Percentiles rank a stretch among this genome's conserved stretches.
Evolutionary conservation across 1,140 invertebrate species (phyloP).

Genomic region (Drosophila sucinea): DNA sequence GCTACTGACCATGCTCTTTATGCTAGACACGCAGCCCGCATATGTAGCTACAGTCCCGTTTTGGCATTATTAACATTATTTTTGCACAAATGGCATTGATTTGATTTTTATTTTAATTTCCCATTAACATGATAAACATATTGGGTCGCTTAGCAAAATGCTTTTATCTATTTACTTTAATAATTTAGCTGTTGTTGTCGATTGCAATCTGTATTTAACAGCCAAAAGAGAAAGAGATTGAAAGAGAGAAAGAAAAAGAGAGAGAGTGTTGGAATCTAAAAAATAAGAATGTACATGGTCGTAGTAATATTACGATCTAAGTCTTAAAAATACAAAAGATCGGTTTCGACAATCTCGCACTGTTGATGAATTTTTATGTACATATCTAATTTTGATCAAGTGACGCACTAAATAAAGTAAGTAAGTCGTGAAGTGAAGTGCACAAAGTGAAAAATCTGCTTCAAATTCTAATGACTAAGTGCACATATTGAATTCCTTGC

Average conservation of each 20-base stretch:
- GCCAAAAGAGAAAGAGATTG: neutral
- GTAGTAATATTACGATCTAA: no score
- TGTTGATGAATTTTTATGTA: no score
- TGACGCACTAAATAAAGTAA: no score
- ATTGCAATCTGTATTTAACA: slow-evolving; percentile 30
- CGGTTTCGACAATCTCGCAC: no score
- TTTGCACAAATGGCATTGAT: slow-evolving; percentile 67
- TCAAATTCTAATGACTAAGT: no score
- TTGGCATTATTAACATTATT: slow-evolving; percentile 71
- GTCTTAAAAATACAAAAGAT: no score
- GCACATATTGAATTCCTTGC: no score
- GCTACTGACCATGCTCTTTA: slow-evolving; percentile 22
- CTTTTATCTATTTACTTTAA: slow-evolving; percentile 66
- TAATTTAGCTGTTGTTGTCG: slow-evolving; percentile 49
- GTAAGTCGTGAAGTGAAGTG: no score
- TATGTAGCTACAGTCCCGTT: slow-evolving; percentile 9
- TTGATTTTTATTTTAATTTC: slow-evolving; percentile 75
- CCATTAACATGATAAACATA: slow-evolving; percentile 39
- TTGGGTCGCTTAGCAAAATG: slow-evolving; percentile 30
- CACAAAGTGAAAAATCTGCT: no score
- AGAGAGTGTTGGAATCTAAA: no score
- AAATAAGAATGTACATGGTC: neutral
- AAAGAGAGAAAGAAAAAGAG: neutral
- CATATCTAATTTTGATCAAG: no score
- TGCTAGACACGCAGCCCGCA: slow-evolving; percentile 43